These are phyloP conservation scores for Neodiprion virginianus DNA, from an alignment of 1,140 invertebrate genomes.

Conservation along the genomic window DNA sequence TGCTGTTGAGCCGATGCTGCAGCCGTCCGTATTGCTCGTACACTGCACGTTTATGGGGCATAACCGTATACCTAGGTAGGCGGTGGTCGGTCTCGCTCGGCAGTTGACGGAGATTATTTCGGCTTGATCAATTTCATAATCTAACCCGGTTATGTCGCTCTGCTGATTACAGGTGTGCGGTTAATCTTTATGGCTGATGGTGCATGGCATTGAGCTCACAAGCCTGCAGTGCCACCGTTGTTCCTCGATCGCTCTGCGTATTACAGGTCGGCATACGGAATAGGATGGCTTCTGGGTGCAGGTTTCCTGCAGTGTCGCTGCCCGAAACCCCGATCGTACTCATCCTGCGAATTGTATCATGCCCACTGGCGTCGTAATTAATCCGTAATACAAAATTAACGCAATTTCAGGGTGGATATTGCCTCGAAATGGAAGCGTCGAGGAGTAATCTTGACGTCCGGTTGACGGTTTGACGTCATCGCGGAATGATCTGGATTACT, in stretches of 20 bases:
- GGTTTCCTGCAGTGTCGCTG: slow-evolving; percentile 13
- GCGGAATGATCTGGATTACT: too few species aligned
- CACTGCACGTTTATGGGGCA: slow-evolving; percentile 60
- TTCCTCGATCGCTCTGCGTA: not conserved
- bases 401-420: too few species aligned
- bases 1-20: slow-evolving; percentile 36
- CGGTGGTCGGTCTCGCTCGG: slow-evolving; percentile 37
- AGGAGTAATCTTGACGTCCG: too few species aligned
- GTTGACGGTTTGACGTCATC: too few species aligned
- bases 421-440: too few species aligned
- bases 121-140: slow-evolving; percentile 64
- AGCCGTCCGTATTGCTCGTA: slow-evolving; percentile 56
- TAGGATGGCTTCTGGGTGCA: not conserved
- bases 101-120: slow-evolving; percentile 58
- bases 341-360: too few species aligned
- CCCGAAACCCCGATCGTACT: too few species aligned
- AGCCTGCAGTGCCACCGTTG: not conserved
- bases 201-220: not conserved
- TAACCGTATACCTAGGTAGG: slow-evolving; percentile 41
- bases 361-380: too few species aligned
- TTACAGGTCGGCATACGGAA: not conserved
- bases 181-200: slow-evolving; percentile 15
- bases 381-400: too few species aligned
- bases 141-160: slow-evolving; percentile 40
- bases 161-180: slow-evolving; percentile 31